These are phyloP conservation scores for Hypomecis atomaria DNA, from an alignment of 2,888 invertebrate genomes.

Conservation along the genomic window DNA sequence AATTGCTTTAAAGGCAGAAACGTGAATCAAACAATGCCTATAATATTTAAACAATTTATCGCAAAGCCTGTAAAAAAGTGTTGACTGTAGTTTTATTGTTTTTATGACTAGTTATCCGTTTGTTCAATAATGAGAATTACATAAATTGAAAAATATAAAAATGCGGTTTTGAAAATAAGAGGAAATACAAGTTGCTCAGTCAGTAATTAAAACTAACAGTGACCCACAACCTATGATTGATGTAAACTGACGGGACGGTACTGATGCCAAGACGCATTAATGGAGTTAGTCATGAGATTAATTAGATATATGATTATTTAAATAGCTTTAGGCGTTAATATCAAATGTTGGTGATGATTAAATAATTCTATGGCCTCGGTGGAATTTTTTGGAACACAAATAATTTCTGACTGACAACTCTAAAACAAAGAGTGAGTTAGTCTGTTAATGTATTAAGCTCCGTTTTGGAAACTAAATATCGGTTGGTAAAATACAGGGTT, in stretches of 20 bases:
- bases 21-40: not conserved
- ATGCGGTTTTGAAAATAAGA: not conserved
- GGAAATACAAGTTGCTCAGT: not conserved
- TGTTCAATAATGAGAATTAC: no score
- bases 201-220: conserved; percentile 15
- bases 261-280: conserved; percentile 22
- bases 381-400: conserved; percentile 24
- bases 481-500: no score
- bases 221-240: conserved; percentile 16
- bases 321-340: conserved; percentile 31
- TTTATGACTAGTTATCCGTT: not conserved
- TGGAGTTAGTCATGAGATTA: conserved; percentile 23
- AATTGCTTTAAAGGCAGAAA: conserved; percentile 2
- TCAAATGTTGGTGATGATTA: conserved; percentile 27
- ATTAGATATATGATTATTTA: conserved; percentile 25
- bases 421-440: not conserved
- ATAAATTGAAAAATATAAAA: not conserved
- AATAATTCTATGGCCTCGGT: conserved; percentile 13
- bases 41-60: not conserved
- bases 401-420: not conserved
- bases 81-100: not conserved
- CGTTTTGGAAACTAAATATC: no score
- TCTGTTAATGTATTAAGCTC: not conserved
- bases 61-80: not conserved
- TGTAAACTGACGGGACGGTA: conserved; percentile 5